phyloP scores from a whole-genome alignment of 1,140 invertebrate species.

The Trinorchestia longiramus region DNA sequence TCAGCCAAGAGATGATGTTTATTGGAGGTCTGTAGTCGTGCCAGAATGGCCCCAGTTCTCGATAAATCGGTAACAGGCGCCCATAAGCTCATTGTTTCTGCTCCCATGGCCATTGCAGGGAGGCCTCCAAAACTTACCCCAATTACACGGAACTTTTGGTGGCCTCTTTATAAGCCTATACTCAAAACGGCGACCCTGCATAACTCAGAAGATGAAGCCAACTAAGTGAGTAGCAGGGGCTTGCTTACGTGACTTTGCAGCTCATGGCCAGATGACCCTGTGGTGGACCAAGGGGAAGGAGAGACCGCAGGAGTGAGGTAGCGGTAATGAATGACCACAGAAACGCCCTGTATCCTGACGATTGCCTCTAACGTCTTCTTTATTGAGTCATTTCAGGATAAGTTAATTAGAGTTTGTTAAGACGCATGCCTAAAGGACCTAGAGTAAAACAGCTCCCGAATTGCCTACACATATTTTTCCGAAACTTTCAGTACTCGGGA shows the following conservation, averaged over 20 bases:
- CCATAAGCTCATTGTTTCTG: not conserved
- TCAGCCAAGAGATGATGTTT: conserved; percentile 10
- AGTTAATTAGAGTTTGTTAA: conserved; percentile 46
- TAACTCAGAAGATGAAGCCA: not conserved
- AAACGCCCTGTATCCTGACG: not conserved
- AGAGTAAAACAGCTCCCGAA: conserved; percentile 3
- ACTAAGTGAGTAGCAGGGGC: not conserved
- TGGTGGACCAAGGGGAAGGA: not conserved
- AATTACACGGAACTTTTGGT: not conserved
- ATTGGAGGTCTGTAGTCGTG: not conserved
- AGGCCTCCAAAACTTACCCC: not conserved
- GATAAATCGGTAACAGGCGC: not conserved
- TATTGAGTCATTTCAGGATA: conserved; percentile 49
- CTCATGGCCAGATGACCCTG: not conserved
- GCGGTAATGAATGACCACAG: not conserved
- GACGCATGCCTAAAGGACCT: not conserved
- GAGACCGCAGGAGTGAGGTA: not conserved
- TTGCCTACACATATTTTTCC: not conserved
- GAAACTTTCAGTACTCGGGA: not conserved
- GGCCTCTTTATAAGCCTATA: conserved; percentile 3
- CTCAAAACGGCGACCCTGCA: not conserved
- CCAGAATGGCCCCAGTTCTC: not conserved
- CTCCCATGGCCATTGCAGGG: not conserved
- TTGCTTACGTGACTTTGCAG: not conserved
- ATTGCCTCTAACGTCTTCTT: conserved; percentile 36